Base-by-base conservation (phyloP, 30 jellyfish, hydroid and myxozoan genomes). In the Pseudorhiza aurosa region DNA sequence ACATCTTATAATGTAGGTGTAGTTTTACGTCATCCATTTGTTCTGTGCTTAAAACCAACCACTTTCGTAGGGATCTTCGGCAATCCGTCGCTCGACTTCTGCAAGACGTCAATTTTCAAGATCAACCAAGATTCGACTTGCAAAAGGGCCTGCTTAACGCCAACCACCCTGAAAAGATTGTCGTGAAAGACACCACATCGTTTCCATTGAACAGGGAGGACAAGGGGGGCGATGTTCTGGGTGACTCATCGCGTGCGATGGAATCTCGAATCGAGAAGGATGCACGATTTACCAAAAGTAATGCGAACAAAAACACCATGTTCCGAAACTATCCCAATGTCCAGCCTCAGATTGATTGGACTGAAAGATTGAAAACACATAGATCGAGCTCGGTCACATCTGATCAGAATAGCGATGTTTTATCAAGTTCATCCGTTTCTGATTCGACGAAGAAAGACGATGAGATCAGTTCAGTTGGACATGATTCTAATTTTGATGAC, bases 31-130 rank as follows among this genome's bases (percentile, higher is more conserved):
- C n/a, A n/a, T n/a, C n/a, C n/a, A n/a, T n/a, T n/a, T n/a, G n/a
- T n/a, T n/a, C n/a, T n/a, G n/a, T n/a, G n/a, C n/a, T n/a, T n/a
- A n/a, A n/a, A n/a, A n/a, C n/a, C n/a, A n/a, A n/a, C n/a, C 75
- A 2, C 2, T 53, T 78, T 55, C 39, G 6, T 80, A 80, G 91
- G 19, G 91, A 43, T 2, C 77, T 80, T 24, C 91, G 81, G 17
- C 76, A 80, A 15, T 80, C 91, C 1, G 91, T 80, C 10, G 75
- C 83, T 4, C 65, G 51, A 36, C 84, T 80, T 36, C 70, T 80
- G 0, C 71, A 35, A 53, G 91, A 80, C 33, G 83, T 80, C 19
- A 65, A 80, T 35, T 65, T 59, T 36, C 46, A 80, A 65, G 91
- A 80, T n/a, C 18, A 19, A 21, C 19, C 14, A 53, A 53, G 1